A percentile compares a stretch with the other conserved stretches of the same genome.
phyloP scores from a whole-genome alignment of 2,888 invertebrate species.

The Digitonthophagus gazella region DNA sequence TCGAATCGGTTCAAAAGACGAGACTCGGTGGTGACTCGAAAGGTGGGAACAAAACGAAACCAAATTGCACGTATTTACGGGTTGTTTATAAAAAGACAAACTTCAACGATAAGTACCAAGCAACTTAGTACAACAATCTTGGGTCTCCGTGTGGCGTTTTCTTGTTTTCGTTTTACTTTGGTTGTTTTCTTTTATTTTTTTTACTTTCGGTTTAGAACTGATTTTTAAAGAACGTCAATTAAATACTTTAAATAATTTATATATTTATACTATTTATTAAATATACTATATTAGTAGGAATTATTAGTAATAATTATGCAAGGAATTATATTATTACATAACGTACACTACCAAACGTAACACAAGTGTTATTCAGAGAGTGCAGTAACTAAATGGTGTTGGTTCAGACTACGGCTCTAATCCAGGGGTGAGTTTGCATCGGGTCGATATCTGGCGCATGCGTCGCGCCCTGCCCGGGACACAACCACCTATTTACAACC shows the following conservation, averaged over 20 bases:
- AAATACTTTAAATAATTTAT: conserved; percentile 48
- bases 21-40: conserved; percentile 34
- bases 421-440: conserved; percentile 50
- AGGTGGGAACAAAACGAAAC: conserved; percentile 40
- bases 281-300: conserved; percentile 53
- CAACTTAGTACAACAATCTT: conserved; percentile 49
- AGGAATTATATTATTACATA: conserved; percentile 56
- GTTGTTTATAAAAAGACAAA: conserved; percentile 42
- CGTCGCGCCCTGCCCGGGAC: conserved; percentile 44
- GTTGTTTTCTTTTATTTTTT: not conserved
- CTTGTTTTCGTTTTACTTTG: conserved; percentile 18
- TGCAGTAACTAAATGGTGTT: conserved; percentile 63
- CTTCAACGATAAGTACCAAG: conserved; percentile 50
- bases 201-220: conserved; percentile 34
- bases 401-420: conserved; percentile 56
- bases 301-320: conserved; percentile 55
- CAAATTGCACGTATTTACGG: conserved; percentile 49
- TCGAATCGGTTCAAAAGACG: not conserved
- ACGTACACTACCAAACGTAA: conserved; percentile 62
- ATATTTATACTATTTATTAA: conserved; percentile 52
- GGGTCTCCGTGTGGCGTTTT: conserved; percentile 41
- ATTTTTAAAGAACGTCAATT: conserved; percentile 47
- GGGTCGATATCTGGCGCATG: conserved; percentile 52
- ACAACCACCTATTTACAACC: conserved; percentile 31
- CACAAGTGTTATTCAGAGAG: conserved; percentile 63